These are phyloP conservation scores for Mus spicilegus DNA, from an alignment of 2,113 vertebrate genomes.

Conservation along the genomic window DNA sequence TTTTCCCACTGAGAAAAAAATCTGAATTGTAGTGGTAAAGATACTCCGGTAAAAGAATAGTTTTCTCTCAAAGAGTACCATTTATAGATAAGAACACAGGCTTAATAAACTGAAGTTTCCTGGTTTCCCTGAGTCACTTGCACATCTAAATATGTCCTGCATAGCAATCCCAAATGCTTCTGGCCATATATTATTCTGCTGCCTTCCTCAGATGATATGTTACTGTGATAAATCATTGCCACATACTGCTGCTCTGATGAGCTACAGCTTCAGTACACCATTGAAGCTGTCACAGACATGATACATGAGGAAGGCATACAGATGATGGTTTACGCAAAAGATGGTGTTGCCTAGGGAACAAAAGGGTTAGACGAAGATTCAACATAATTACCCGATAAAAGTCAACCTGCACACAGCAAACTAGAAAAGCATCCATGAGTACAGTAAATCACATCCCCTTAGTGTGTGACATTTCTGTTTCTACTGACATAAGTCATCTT, in stretches of 20 bases:
- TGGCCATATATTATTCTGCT: conserved; percentile 74
- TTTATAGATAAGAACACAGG: not conserved
- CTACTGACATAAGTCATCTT: conserved; percentile 18
- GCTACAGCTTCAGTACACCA: conserved; percentile 78
- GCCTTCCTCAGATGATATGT: conserved; percentile 72
- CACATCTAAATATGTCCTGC: conserved; percentile 67
- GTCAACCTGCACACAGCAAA: conserved; percentile 52
- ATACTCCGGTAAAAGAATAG: not conserved
- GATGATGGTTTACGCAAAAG: conserved; percentile 69
- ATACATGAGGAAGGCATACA: conserved; percentile 80
- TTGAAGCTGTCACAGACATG: conserved; percentile 79
- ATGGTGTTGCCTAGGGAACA: conserved; percentile 77
- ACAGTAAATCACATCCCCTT: conserved; percentile 54
- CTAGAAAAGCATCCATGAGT: conserved; percentile 54
- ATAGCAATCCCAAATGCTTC: conserved; percentile 42
- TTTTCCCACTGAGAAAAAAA: not conserved
- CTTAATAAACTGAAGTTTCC: not conserved
- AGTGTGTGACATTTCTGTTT: conserved; percentile 16
- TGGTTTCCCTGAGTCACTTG: not conserved
- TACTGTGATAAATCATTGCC: conserved; percentile 80
- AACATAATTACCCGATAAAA: conserved; percentile 76
- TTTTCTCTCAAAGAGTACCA: rapidly evolving
- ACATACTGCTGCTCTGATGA: conserved; percentile 73
- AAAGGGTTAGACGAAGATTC: conserved; percentile 75
- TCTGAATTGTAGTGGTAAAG: not conserved